These are phyloP conservation scores for Drosophila suboccidentalis DNA, from an alignment of 2,888 invertebrate species.

Conservation along the genomic window DNA sequence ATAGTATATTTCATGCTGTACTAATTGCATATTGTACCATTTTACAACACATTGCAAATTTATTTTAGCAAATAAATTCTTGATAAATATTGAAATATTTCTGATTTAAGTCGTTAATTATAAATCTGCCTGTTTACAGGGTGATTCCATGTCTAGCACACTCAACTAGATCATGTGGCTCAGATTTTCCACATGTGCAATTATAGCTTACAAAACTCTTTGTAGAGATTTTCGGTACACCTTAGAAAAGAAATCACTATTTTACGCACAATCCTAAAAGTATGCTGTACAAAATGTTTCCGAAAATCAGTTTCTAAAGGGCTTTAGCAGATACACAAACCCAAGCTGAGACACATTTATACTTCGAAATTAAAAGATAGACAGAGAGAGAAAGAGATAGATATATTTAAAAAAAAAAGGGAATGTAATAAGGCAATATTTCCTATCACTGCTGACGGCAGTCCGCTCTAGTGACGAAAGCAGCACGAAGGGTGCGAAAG, in stretches of 20 bases:
- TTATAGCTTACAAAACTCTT: no score
- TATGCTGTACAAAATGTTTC: conserved; percentile 18
- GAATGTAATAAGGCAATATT: neutral
- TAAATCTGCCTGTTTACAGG: neutral
- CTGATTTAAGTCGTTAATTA: neutral
- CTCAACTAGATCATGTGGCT: neutral
- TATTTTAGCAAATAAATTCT: neutral
- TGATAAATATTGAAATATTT: neutral
- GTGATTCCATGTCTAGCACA: neutral
- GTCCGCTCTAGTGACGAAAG: no score
- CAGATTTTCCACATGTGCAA: neutral
- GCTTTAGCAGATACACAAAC: conserved; percentile 33
- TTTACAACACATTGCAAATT: neutral
- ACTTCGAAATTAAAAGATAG: neutral
- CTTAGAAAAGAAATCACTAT: neutral
- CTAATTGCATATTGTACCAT: neutral
- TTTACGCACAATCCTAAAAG: conserved; percentile 35
- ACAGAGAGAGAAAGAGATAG: neutral
- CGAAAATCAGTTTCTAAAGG: neutral
- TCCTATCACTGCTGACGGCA: no score
- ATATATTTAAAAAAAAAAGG: neutral
- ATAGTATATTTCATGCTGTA: neutral
- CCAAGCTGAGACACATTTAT: neutral
- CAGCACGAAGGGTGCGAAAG: no score
- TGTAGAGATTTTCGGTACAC: neutral